Base-by-base conservation (phyloP, 1,140 invertebrate species). In the Pseudomyrmex gracilis region DNA sequence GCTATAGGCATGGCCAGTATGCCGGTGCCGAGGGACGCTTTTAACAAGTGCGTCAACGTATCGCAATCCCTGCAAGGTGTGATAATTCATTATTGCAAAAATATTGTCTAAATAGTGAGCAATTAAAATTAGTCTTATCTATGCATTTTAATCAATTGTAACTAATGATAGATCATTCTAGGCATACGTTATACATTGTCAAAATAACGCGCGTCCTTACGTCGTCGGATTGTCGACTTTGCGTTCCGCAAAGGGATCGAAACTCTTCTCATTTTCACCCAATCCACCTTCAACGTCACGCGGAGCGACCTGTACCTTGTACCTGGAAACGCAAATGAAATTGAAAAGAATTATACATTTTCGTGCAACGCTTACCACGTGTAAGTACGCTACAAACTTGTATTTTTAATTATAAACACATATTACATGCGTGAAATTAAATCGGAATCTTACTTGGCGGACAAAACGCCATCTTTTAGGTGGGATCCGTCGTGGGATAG, bases 1-100 rank as follows among this genome's bases (percentile, higher is more conserved):
- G 98, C 98, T 55, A 95, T 94, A 0, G 98, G 98, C 97, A 99
- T 98, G 13, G 98, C 97, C 78, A 99, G 94, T 87, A 99, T 98
- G 58, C 98, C 98, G 4, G 98, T 98, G 10, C 98, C 98, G 61
- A 99, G 95, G 13, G 98, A 98, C 10, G 97, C 97, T 94, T 98
- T 98, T 82, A 98, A 93, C 84, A 98, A 95, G 95, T 98, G 97
- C 61, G 97, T 98, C 63, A 98, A 94, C 0, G 98, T 98, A 91
- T 98, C 97, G 91, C 95, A 96, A 93, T 98, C 97, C 51, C 97
- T 98, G 93, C 34, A 22, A 92, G 82, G 9, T 13, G 9, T 78
- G 1, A 47, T 45, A n/a, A 51, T 24, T 55, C 4, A 8, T 58
- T 57, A 2, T 57, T 22, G 24, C 24, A 22, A 1, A 20, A 12